phyloP scores from a whole-genome alignment of 2,888 invertebrate species.

The Mimumesa dahlbomi region DNA sequence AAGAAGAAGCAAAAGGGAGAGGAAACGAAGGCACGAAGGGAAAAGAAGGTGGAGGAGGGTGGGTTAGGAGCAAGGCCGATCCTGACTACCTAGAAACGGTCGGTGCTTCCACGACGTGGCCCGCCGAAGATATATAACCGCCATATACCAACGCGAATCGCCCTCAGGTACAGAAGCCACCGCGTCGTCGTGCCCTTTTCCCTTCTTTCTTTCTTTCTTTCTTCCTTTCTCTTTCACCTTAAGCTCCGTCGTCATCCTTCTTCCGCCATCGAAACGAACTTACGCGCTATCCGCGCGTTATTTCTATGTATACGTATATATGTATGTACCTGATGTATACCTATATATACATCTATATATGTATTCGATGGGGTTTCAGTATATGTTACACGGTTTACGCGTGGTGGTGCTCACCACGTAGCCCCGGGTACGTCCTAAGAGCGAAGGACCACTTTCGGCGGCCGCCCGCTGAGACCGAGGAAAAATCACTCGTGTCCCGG shows the following conservation, averaged over 20 bases:
- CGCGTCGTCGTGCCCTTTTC: conserved; percentile 47
- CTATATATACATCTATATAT: too few species aligned
- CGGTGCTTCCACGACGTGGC: conserved; percentile 55
- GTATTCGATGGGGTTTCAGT: neutral
- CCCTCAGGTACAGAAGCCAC: conserved; percentile 59
- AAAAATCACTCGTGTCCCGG: conserved; percentile 18
- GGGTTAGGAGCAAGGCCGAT: conserved; percentile 55
- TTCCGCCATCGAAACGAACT: neutral
- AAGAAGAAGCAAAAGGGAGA: conserved; percentile 19
- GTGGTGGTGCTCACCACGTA: neutral
- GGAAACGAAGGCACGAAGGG: conserved; percentile 20
- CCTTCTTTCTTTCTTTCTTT: neutral
- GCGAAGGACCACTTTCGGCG: conserved; percentile 18
- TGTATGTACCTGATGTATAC: too few species aligned
- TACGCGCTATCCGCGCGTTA: conserved; percentile 9
- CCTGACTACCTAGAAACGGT: conserved; percentile 63
- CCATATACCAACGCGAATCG: conserved; percentile 62
- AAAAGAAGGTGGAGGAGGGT: conserved; percentile 25
- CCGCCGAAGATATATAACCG: conserved; percentile 61
- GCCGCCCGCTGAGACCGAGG: conserved; percentile 23
- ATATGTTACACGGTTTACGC: neutral
- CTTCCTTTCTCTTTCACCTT: neutral
- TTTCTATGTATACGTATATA: neutral
- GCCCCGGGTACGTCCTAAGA: neutral
- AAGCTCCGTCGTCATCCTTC: neutral